phyloP scores from a whole-genome alignment of 2,797 vertebrate genomes.

The Morelia viridis region DNA sequence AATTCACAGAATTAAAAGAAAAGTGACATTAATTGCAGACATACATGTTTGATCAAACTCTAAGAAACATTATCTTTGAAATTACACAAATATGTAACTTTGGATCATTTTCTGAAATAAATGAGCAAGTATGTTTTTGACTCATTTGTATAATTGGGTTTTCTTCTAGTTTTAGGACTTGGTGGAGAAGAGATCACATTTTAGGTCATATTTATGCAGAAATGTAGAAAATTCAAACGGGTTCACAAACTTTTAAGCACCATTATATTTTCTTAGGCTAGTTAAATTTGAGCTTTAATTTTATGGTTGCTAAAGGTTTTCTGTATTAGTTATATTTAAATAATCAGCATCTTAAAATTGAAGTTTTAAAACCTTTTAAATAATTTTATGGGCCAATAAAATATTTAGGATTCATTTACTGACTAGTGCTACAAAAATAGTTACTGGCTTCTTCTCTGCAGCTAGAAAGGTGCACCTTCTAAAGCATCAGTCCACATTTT shows the following conservation, averaged over 20 bases:
- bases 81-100: background rate
- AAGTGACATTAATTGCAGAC: conserved; percentile 16
- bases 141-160: background rate
- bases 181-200: background rate
- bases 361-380: background rate
- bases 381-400: background rate
- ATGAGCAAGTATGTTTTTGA: background rate
- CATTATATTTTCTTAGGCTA: background rate
- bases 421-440: background rate
- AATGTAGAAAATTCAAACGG: background rate
- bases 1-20: background rate
- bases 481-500: background rate
- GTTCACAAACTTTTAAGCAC: background rate
- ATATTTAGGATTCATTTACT: background rate
- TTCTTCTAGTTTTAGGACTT: background rate
- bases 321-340: background rate
- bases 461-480: background rate
- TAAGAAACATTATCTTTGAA: background rate
- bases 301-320: background rate
- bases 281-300: background rate
- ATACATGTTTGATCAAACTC: conserved; percentile 8
- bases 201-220: background rate
- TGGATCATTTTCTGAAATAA: background rate
- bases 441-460: background rate
- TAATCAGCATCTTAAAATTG: background rate